phyloP scores from a whole-genome alignment of 2,888 invertebrate genomes.

The Lasioglossum figueresi region DNA sequence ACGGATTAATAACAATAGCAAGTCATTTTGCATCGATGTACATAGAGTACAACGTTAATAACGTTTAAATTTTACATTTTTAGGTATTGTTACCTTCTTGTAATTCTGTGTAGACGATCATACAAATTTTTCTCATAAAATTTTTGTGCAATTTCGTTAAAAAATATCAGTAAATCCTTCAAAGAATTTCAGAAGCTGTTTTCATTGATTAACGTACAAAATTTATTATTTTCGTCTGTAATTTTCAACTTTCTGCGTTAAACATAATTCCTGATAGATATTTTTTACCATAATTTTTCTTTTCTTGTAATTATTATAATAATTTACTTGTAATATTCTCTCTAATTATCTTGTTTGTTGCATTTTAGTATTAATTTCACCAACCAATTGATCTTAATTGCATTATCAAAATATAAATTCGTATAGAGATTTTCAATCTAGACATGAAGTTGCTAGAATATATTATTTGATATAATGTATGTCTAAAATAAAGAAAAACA shows the following conservation, averaged over 20 bases:
- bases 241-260: background rate
- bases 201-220: background rate
- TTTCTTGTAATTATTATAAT: background rate
- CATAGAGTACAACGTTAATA: background rate
- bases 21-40: background rate
- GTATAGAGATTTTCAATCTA: background rate
- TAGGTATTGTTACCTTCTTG: background rate
- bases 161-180: background rate
- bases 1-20: background rate
- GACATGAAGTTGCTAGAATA: background rate
- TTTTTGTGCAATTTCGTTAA: background rate
- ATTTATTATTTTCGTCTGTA: slow-evolving; percentile 18
- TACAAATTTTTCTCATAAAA: background rate
- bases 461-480: background rate
- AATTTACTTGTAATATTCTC: too few relatives aligned
- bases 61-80: background rate
- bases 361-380: background rate
- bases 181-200: background rate
- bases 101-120: background rate
- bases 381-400: background rate
- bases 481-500: background rate
- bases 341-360: background rate
- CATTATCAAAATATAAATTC: background rate
- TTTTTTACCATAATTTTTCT: background rate
- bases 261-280: background rate